Conservation (phyloP, 2,797 vertebrate genomes). For the Falco cherrug region DNA sequence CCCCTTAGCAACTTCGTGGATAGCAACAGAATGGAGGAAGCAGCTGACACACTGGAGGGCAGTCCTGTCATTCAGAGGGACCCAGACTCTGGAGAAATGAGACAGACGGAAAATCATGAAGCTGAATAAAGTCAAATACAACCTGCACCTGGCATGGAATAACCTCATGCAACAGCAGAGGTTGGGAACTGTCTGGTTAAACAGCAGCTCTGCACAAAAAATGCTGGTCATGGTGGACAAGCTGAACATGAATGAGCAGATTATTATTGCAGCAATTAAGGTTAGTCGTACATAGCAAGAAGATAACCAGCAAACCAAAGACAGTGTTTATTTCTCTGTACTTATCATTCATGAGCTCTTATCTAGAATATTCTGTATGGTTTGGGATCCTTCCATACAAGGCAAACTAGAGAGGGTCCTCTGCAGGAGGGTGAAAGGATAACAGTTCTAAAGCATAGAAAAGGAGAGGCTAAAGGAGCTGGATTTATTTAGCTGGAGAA, state of each 20-base stretch:
- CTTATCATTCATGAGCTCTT: neutral
- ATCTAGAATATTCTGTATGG: neutral
- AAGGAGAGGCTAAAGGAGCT: neutral
- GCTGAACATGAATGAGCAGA: neutral
- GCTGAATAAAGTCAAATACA: neutral
- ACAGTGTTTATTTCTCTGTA: neutral
- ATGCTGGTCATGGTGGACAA: neutral
- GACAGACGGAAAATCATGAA: neutral
- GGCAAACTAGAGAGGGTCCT: neutral
- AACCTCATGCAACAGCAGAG: neutral
- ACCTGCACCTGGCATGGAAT: neutral
- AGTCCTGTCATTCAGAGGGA: neutral
- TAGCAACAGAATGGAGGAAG: neutral
- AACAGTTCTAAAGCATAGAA: neutral
- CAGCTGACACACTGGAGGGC: neutral
- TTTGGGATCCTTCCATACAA: neutral
- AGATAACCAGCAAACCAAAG: neutral
- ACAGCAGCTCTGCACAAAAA: neutral
- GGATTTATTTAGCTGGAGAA: neutral
- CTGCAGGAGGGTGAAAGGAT: neutral
- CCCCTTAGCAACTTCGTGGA: neutral
- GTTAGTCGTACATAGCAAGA: neutral
- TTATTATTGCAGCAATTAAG: neutral
- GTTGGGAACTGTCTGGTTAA: neutral
- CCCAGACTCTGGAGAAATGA: neutral